Evolutionary conservation across 2,113 vertebrate species (phyloP).

Genomic region (Nansenia antarctica): DNA sequence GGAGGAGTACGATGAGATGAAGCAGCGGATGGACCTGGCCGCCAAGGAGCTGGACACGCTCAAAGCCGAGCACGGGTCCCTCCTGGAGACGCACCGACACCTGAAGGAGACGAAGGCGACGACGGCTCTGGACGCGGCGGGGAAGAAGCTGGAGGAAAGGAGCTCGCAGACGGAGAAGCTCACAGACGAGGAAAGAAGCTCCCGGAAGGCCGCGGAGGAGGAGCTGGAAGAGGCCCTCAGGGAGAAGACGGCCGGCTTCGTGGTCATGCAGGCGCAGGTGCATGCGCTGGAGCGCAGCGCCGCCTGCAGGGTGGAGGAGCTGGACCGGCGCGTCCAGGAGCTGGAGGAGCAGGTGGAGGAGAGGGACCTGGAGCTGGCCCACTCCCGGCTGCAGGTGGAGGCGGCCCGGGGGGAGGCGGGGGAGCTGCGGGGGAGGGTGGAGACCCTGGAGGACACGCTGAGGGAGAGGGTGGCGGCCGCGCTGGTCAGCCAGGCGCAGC

Average conservation of each 20-base stretch:
- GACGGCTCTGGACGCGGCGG: conserved; percentile 40
- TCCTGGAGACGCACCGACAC: conserved; percentile 52
- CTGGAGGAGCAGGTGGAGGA: conserved; percentile 74
- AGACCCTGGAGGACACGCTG: conserved; percentile 79
- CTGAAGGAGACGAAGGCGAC: conserved; percentile 52
- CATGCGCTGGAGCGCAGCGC: conserved; percentile 75
- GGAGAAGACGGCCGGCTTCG: conserved; percentile 66
- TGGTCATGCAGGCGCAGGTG: conserved; percentile 72
- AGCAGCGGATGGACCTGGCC: conserved; percentile 74
- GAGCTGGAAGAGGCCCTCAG: conserved; percentile 58
- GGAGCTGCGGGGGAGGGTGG: conserved; percentile 70
- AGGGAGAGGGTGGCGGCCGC: conserved; percentile 81
- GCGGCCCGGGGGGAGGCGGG: conserved; percentile 69
- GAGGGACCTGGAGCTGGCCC: conserved; percentile 79
- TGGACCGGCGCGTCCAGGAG: conserved; percentile 70
- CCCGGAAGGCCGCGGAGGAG: conserved; percentile 27
- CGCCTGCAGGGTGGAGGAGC: conserved; percentile 51
- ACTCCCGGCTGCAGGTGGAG: conserved; percentile 72
- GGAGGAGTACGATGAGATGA: conserved; percentile 77
- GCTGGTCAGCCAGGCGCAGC: conserved; percentile 82
- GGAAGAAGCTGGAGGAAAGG: conserved; percentile 25
- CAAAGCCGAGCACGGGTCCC: conserved; percentile 64
- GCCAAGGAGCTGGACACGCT: conserved; percentile 74
- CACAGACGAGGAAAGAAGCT: too few species aligned
- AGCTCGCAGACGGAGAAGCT: conserved; percentile 24